Base-by-base conservation (phyloP, 2,888 invertebrate genomes). In the Rhimphoctona megacephalus region DNA sequence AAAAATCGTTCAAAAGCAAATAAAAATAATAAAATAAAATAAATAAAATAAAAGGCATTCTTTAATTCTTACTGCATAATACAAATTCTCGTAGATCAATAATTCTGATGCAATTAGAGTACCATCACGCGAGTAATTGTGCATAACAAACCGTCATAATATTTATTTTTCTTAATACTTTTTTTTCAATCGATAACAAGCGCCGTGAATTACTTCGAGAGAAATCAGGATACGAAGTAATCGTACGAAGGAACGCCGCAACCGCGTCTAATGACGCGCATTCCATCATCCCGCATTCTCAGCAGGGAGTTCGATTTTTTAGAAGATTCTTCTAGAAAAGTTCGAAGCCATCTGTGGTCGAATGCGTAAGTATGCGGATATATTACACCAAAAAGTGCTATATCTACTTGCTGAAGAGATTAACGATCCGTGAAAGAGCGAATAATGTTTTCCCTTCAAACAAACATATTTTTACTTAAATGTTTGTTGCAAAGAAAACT, bases 261-360 rank as follows among this genome's bases (percentile, higher is more conserved):
- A 43, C 66, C 72, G 36, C 80, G 80, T 83, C 86, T 86, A 86
- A 88, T 82, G 86, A 87, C 74, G 86, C 83, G 83, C 79, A 83
- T 86, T 88, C 86, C 88, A 83, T 82, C 80, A 74, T 80, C 80
- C 52, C 72, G 54, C 64, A 36, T 66, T 73, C 78, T 67, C 49
- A 46, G 22, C 61, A 43, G 43, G 36, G 57, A 57, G 25, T 72
- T 81, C 79, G 57, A 57, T 80, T 78, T 79, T 54, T 57, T 49
- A 72, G 81, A 80, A 64, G 80, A 79, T 86, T 78, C 86, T 78
- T 79, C 83, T 19, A 52, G 78, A 54, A 11, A 61, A 66, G 81
- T 82, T 80, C 69, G 76, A 22, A 64, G 76, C 61, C 80, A 81
- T 81, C 66, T 54, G 79, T 39, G 25, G 25, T 46, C 52, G 66